Conservation (phyloP, 2,797 vertebrate species). For the Enteromius viviparus region DNA sequence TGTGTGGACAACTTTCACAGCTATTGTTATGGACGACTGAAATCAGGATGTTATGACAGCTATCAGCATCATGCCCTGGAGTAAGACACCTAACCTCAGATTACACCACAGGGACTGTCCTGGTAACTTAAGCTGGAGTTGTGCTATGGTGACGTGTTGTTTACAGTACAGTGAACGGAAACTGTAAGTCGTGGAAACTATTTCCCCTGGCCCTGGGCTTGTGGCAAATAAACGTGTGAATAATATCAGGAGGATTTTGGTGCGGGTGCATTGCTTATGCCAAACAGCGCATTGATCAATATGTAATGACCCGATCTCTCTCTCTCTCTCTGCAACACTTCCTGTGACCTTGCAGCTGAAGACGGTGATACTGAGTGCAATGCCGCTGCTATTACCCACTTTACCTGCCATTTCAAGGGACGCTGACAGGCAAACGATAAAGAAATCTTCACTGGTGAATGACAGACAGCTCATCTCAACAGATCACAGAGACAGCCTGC, state of each 20-base stretch:
- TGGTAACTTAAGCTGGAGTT: not conserved
- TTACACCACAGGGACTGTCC: constrained; percentile 3
- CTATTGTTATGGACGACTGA: constrained; percentile 1
- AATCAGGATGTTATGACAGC: constrained; percentile 2
- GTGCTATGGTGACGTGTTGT: constrained; percentile 31
- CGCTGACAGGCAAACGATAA: constrained; percentile 53
- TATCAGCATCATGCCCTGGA: not conserved
- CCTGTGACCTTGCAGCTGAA: constrained; percentile 59
- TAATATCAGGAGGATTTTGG: constrained; percentile 27
- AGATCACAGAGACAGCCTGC: constrained; percentile 27
- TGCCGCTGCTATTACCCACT: constrained; percentile 24
- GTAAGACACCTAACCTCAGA: constrained; percentile 14
- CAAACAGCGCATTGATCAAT: constrained; percentile 27
- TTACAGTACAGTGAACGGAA: constrained; percentile 29
- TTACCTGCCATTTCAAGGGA: constrained; percentile 48
- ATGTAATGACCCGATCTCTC: constrained; percentile 5
- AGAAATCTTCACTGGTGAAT: constrained; percentile 43
- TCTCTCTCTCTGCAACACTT: constrained; percentile 25
- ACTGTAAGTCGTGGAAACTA: constrained; percentile 39
- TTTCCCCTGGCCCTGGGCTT: constrained; percentile 15
- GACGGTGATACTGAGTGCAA: constrained; percentile 34
- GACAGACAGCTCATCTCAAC: constrained; percentile 31
- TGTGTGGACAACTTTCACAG: not conserved
- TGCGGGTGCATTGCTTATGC: constrained; percentile 17
- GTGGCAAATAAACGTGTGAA: constrained; percentile 8